These are phyloP conservation scores for Tenthredo livida DNA, from an alignment of 2,888 invertebrate species.

Conservation along the genomic window DNA sequence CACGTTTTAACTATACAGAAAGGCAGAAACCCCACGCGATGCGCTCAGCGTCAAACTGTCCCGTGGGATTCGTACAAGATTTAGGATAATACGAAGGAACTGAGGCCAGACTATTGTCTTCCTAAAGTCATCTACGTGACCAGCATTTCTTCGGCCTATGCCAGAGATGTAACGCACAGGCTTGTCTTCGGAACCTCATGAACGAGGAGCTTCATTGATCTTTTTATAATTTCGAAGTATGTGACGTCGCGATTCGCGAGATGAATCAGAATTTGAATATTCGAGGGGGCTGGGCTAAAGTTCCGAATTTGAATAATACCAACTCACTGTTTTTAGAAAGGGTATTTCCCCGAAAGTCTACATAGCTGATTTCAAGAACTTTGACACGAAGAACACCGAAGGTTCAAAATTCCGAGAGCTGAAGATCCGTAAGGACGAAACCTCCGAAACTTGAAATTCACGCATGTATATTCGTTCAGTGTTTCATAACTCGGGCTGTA, in stretches of 20 bases:
- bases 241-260: neutral
- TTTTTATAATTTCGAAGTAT: neutral
- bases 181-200: neutral
- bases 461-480: too few relatives aligned
- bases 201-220: neutral
- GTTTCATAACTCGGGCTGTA: too few relatives aligned
- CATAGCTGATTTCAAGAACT: too few relatives aligned
- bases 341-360: neutral
- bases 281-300: neutral
- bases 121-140: conserved; percentile 36
- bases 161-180: neutral
- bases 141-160: neutral
- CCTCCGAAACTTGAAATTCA: too few relatives aligned
- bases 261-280: neutral
- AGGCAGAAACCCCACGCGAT: neutral
- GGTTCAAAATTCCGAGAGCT: too few relatives aligned
- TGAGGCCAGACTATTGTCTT: conserved; percentile 24
- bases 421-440: too few relatives aligned
- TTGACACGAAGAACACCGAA: too few relatives aligned
- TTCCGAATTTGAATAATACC: neutral
- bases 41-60: conserved; percentile 7
- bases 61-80: conserved; percentile 24
- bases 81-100: conserved; percentile 27
- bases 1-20: neutral
- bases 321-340: neutral